Evolutionary conservation across 2,113 vertebrate species (phyloP), one percentile per base, ranked within the genome.

Genomic region (Ctenomys sociabilis): DNA sequence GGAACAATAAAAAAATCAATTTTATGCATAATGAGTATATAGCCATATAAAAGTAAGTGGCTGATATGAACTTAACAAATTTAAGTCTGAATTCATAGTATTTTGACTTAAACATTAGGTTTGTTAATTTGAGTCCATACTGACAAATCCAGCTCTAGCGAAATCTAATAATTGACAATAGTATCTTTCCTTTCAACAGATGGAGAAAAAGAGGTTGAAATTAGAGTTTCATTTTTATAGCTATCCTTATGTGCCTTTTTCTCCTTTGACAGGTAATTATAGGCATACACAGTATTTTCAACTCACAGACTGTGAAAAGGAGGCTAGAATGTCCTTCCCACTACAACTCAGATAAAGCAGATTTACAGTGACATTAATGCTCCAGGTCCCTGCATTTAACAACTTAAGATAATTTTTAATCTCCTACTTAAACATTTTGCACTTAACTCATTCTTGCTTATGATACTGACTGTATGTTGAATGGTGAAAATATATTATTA

Each of bases 241-340:
- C 17, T 61, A 63, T 85, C 14, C 43, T 88, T 88, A 45, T 52
- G 35, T 26, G 17, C 7, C 93, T 30, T 73, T 75, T 17, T 84
- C 17, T 87, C 24, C 86, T 68, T 66, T 95, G 61, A 88, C 94
- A 93, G 75, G 30, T 57, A 78, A 92, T 90, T 95, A 92, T 14
- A 17, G 3, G 6, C 66, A 72, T 64, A 72, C 26, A 54, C 9
- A 37, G 16, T 52, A 54, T 83, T 45, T 87, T 63, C 26, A 54
- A 75, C 3, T 24, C 61, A 75, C 14, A 68, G 16, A 35, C 32
- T 81, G 26, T 78, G 21, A n/a, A 83, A 90, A 90, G 4, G 16
- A 97, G 13, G 30, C 11, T 59, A 49, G 59, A 54, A 88, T 52
- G 3, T 57, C 6, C 11, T 11, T 81, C n/a, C 7, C 77, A 8